Evolutionary conservation across 2,113 vertebrate species (phyloP).

Genomic region (Protobothrops flavoviridis): DNA sequence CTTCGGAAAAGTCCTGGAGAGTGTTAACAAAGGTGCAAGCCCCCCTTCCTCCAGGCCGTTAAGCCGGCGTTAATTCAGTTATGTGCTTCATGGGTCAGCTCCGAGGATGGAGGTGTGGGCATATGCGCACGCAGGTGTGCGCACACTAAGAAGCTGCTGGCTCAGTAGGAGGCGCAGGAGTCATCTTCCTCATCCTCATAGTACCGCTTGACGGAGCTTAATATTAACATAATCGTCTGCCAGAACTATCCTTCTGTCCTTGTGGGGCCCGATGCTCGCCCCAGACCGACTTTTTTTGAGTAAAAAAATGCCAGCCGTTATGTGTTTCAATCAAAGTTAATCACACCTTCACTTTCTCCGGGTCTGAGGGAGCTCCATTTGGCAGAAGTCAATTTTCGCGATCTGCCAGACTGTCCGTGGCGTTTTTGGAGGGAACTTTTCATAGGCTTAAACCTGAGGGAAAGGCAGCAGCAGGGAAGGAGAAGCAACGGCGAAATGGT

Average conservation of each 20-base stretch:
- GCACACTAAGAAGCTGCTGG: conserved; percentile 29
- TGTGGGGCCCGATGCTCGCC: conserved; percentile 37
- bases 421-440: neutral
- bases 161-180: too few relatives aligned
- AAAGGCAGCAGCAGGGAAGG: neutral
- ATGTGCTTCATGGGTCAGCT: conserved; percentile 61
- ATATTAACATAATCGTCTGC: neutral
- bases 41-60: conserved; percentile 34
- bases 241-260: neutral
- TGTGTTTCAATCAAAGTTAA: conserved; percentile 39
- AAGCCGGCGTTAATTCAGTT: conserved; percentile 46
- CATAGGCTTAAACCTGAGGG: neutral
- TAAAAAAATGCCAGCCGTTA: conserved; percentile 48
- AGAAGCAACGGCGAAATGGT: neutral
- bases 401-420: neutral
- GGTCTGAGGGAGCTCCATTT: too few relatives aligned
- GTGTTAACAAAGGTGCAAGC: rapidly evolving
- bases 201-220: neutral
- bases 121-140: conserved; percentile 19
- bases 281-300: conserved; percentile 31
- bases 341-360: neutral
- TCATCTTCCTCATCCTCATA: too few relatives aligned
- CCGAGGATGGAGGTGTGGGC: conserved; percentile 32
- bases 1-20: conserved; percentile 7
- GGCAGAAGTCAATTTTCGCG: neutral